Base-by-base conservation (phyloP, 2,888 invertebrate species). In the Prosopocoilus inquinatus region DNA sequence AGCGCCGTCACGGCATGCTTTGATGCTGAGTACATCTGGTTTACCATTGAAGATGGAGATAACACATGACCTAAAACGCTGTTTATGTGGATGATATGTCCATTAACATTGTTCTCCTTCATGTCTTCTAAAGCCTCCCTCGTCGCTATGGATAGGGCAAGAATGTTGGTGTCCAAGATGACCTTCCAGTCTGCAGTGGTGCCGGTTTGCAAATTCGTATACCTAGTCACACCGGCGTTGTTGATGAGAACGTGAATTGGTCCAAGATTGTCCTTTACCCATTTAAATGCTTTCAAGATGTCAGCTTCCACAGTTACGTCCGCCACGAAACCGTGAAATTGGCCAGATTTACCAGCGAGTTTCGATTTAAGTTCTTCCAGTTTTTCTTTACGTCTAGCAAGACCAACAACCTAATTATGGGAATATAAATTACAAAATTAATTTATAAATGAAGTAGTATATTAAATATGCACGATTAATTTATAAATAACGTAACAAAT, bases 31-130 rank as follows among this genome's bases (percentile, higher is more conserved):
- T 83, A 82, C 59, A 82, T 44, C 9, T 38, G 38, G 50, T 68
- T 73, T 0, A 69, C 66, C 2, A 64, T 1, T 0, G 59, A 58
- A 11, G 71, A 33, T 4, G 53, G 11, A 2, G 66, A 63, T 0
- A 69, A 67, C 38, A 38, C 12, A 12, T 38, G 38, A 11, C 38
- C 38, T 12, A 38, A 7, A 12, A 38, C 39, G 32, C 62, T 86
- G 71, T 82, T 84, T 49, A 87, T 77, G 50, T 84, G 78, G 48
- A 87, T 76, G 58, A 87, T 81, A 61, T 86, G 85, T 0, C 84
- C 85, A 43, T 79, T 78, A 1, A 76, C 72, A 1, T 76, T 72
- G 34, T 76, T 73, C 33, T 76, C 76, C 28, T 75, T 76, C 82
- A 86, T 84, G 0, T 79, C 74, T 52, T 79, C 78, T 0, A 82